phyloP scores from a whole-genome alignment of 2,797 vertebrate genomes.

The Onychomys torridus region DNA sequence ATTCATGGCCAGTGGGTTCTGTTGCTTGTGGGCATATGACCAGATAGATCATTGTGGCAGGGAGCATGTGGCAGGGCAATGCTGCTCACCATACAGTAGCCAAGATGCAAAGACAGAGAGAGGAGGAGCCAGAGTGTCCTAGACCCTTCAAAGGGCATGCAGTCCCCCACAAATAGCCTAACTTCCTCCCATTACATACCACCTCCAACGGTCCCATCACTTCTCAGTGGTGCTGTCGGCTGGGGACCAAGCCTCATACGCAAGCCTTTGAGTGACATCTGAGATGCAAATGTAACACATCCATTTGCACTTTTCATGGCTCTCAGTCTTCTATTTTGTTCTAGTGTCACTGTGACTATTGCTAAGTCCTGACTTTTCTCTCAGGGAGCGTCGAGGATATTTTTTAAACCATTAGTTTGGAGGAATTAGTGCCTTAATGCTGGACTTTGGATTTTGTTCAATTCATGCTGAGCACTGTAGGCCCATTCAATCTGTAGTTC shows the following conservation, averaged over 20 bases:
- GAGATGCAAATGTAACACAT: not conserved
- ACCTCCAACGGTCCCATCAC: too few relatives aligned
- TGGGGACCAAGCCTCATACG: not conserved
- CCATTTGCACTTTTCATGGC: not conserved
- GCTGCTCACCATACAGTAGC: not conserved
- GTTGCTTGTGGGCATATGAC: not conserved
- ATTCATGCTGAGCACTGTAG: not conserved
- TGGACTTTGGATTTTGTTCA: not conserved
- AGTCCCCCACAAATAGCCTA: not conserved
- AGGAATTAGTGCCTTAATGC: not conserved
- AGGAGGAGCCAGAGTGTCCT: not conserved
- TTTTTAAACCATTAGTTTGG: not conserved
- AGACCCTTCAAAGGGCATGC: not conserved
- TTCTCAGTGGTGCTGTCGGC: not conserved
- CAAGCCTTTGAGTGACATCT: not conserved
- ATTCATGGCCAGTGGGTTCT: not conserved
- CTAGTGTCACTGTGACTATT: not conserved
- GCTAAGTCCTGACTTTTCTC: not conserved
- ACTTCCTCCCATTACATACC: not conserved
- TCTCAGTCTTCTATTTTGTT: not conserved
- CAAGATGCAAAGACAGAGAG: not conserved
- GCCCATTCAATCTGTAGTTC: not conserved
- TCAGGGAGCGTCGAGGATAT: not conserved
- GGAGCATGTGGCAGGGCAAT: not conserved
- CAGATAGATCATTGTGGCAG: not conserved